Percentiles rank a stretch among this genome's conserved stretches.
Evolutionary conservation across 2,113 vertebrate genomes (phyloP).

Genomic region (Psittacula cyanocephala): DNA sequence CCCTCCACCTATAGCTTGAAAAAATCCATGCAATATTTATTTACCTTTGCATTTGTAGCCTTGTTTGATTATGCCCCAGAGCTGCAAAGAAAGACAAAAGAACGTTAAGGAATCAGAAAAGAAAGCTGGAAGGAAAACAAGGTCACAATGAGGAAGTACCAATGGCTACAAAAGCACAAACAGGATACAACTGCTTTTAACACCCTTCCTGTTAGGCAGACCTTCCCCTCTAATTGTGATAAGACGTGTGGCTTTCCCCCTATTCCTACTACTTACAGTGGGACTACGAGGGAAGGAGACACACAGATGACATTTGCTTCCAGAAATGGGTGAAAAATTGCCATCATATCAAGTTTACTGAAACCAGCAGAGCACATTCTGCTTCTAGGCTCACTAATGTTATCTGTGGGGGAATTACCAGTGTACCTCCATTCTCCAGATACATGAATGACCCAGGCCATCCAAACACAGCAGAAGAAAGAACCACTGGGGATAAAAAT

Average conservation of each 20-base stretch:
- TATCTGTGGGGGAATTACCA: background rate
- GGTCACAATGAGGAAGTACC: slow-evolving; percentile 67
- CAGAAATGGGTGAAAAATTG: background rate
- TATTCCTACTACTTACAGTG: slow-evolving; percentile 24
- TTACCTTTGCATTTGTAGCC: slow-evolving; percentile 99
- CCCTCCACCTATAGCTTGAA: background rate
- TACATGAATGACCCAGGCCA: background rate
- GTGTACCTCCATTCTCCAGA: background rate
- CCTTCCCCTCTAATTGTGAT: slow-evolving; percentile 41
- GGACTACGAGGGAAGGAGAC: background rate
- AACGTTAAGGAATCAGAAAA: slow-evolving; percentile 58
- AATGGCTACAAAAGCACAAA: slow-evolving; percentile 72
- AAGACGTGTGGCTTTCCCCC: slow-evolving; percentile 35
- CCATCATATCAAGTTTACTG: background rate
- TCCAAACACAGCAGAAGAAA: background rate
- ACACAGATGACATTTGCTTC: background rate
- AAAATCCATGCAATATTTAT: background rate
- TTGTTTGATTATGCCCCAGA: slow-evolving; percentile 99
- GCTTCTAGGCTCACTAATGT: background rate
- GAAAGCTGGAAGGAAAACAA: slow-evolving; percentile 69
- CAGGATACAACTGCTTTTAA: slow-evolving; percentile 81
- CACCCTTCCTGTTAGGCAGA: slow-evolving; percentile 81
- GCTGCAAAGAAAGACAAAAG: slow-evolving; percentile 82
- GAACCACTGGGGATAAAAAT: background rate
- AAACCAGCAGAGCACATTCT: background rate